These are phyloP conservation scores for Erebia palarica DNA, from an alignment of 2,888 invertebrate species.

Conservation along the genomic window DNA sequence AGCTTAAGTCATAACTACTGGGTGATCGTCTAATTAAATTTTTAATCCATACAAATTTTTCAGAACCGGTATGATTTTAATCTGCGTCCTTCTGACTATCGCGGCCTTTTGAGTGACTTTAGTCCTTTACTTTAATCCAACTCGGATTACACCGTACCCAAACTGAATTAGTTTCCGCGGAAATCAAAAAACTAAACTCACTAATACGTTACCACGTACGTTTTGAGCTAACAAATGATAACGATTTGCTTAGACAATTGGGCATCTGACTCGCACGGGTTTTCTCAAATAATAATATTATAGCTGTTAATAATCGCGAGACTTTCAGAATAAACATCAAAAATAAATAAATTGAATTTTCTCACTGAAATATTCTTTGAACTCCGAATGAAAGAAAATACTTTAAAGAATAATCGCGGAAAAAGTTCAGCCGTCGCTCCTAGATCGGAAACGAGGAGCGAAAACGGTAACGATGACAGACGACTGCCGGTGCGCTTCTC, in stretches of 20 bases:
- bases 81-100: too few species aligned
- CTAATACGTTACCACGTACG: too few species aligned
- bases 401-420: constrained; percentile 39
- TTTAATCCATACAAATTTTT: too few species aligned
- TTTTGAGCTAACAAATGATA: not conserved
- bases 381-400: constrained; percentile 40
- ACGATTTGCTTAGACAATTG: not conserved
- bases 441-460: constrained; percentile 43
- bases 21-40: too few species aligned
- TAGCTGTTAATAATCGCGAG: not conserved
- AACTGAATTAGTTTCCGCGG: too few species aligned
- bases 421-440: constrained; percentile 41
- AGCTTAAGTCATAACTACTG: too few species aligned
- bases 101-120: too few species aligned
- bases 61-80: too few species aligned
- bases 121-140: too few species aligned
- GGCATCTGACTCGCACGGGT: too few species aligned
- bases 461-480: constrained; percentile 48
- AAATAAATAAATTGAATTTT: constrained; percentile 8
- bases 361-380: constrained; percentile 36
- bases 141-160: too few species aligned
- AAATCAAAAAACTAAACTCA: too few species aligned
- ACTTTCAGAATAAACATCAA: not conserved
- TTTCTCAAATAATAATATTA: not conserved
- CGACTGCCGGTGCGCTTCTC: constrained; percentile 44